Conservation (phyloP, 2,797 vertebrate genomes). For the Pygocentrus nattereri region DNA sequence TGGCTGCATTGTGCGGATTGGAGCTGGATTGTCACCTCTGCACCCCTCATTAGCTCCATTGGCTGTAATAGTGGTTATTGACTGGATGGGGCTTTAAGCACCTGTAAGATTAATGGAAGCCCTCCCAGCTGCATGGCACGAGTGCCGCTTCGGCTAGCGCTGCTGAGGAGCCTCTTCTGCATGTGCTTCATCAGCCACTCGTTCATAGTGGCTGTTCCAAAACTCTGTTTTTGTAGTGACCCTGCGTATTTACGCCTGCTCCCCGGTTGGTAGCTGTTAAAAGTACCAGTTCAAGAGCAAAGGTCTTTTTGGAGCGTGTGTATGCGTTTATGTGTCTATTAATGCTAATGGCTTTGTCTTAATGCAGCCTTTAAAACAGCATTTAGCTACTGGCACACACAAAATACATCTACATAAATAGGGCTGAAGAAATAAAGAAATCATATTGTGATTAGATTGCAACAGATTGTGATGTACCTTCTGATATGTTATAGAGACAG, state of each 20-base stretch:
- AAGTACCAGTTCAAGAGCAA: conserved; percentile 32
- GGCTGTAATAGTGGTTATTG: conserved; percentile 58
- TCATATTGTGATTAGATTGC: not conserved
- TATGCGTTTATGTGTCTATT: not conserved
- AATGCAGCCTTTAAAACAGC: not conserved
- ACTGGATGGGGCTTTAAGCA: conserved; percentile 57
- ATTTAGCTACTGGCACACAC: not conserved
- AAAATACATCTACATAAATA: not conserved
- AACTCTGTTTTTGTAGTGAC: conserved; percentile 44
- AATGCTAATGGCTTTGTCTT: conserved; percentile 19
- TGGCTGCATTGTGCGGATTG: conserved; percentile 38
- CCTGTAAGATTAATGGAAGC: conserved; percentile 60
- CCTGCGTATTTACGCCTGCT: conserved; percentile 27
- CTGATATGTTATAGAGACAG: not conserved
- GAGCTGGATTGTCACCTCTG: conserved; percentile 53
- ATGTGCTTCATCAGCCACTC: conserved; percentile 51
- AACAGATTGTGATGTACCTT: not conserved
- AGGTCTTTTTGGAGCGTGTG: not conserved
- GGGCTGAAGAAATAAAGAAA: too few species aligned
- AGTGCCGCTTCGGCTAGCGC: conserved; percentile 38
- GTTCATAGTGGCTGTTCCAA: conserved; percentile 28
- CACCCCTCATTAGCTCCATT: conserved; percentile 59
- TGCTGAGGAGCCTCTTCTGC: conserved; percentile 47
- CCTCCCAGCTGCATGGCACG: conserved; percentile 49
- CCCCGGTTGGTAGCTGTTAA: conserved; percentile 40